Conservation (phyloP, 2,888 invertebrate species). For the Pandemis cinnamomeana region DNA sequence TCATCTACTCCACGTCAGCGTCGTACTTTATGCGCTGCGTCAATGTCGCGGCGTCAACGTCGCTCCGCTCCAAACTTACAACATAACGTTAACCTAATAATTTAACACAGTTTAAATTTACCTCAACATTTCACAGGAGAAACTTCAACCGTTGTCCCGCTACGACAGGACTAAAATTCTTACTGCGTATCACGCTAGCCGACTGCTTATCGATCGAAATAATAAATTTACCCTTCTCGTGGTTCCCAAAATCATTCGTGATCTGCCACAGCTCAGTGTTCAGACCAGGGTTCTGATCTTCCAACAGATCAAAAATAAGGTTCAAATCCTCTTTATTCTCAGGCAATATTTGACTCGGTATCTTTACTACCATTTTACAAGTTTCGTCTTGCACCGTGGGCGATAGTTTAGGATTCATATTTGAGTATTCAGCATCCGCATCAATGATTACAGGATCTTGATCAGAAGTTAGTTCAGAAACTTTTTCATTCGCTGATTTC, state of each 20-base stretch:
- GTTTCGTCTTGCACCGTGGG: conserved; percentile 46
- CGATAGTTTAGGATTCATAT: conserved; percentile 42
- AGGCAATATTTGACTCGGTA: conserved; percentile 65
- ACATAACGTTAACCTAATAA: neutral
- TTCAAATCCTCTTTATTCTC: conserved; percentile 70
- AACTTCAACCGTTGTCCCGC: conserved; percentile 70
- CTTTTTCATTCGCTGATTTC: conserved; percentile 34
- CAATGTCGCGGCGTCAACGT: no score
- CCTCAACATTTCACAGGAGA: conserved; percentile 53
- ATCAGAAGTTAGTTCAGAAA: conserved; percentile 45
- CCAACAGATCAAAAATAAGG: conserved; percentile 70
- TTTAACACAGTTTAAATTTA: neutral
- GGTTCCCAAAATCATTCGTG: conserved; percentile 56
- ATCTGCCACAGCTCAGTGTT: conserved; percentile 74
- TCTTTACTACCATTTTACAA: conserved; percentile 64
- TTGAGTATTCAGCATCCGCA: conserved; percentile 44
- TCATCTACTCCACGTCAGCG: no score
- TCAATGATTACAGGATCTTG: conserved; percentile 50
- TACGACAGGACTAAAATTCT: conserved; percentile 63
- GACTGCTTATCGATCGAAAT: conserved; percentile 68
- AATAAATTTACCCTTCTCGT: conserved; percentile 64
- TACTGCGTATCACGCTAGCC: conserved; percentile 59
- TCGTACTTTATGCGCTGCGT: no score
- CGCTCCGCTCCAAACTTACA: no score
- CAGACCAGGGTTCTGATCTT: conserved; percentile 74